Conservation (phyloP, 2,797 vertebrate genomes). For the Myripristis murdjan region DNA sequence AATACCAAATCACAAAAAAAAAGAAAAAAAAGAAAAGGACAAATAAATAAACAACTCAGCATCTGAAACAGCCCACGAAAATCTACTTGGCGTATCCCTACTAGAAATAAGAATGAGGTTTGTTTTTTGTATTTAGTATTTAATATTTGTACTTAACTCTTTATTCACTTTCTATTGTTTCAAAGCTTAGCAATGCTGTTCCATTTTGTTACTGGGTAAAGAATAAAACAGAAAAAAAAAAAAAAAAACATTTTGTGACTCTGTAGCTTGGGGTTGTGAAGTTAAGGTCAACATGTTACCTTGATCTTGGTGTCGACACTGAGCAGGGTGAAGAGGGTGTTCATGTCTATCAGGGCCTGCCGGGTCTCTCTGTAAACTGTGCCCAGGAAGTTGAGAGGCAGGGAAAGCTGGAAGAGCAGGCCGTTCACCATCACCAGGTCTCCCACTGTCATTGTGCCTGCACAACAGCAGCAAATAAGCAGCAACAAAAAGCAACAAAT, state of each 20-base stretch:
- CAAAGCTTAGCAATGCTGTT: background rate
- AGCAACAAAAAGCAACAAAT: conserved; percentile 16
- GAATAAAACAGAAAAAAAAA: background rate
- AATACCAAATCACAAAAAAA: too few species aligned
- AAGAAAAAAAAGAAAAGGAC: too few species aligned
- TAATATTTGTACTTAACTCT: background rate
- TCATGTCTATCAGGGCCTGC: conserved; percentile 99
- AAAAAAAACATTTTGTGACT: background rate
- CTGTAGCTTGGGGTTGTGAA: background rate
- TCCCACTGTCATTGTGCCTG: conserved; percentile 95
- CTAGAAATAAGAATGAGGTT: background rate
- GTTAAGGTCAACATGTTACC: conserved; percentile 81
- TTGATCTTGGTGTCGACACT: conserved; percentile 96
- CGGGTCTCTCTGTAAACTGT: conserved; percentile 99
- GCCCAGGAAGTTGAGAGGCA: conserved; percentile 97
- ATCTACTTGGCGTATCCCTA: too few species aligned
- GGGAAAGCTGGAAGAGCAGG: conserved; percentile 96
- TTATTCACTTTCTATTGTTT: background rate
- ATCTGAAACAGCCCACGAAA: too few species aligned
- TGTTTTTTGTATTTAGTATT: background rate
- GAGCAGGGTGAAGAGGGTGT: conserved; percentile 96
- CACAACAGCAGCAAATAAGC: too few species aligned
- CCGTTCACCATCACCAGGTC: conserved; percentile 99
- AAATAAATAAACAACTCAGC: too few species aligned
- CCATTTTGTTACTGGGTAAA: background rate